Evolutionary conservation across 2,888 invertebrate species (phyloP).

Genomic region (Cryptocheilus praepositus): DNA sequence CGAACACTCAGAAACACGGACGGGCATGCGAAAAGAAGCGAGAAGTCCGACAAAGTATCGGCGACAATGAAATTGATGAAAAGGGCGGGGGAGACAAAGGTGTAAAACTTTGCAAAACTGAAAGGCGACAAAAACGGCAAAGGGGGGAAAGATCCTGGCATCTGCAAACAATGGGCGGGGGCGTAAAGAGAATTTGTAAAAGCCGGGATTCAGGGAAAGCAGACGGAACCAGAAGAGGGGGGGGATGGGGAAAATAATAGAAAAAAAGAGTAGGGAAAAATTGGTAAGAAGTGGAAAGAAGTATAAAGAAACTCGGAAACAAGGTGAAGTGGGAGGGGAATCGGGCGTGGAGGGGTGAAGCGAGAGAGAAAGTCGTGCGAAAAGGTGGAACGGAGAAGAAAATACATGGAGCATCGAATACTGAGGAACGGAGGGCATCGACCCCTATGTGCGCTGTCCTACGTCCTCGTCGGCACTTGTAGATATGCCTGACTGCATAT

Average conservation of each 20-base stretch:
- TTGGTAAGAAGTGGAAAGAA: slow-evolving; percentile 1
- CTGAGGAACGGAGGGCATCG: slow-evolving; percentile 56
- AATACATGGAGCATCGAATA: slow-evolving; percentile 18
- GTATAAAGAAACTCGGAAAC: not conserved
- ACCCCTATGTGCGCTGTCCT: slow-evolving; percentile 66
- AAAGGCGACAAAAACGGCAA: too few species aligned
- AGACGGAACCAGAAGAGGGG: slow-evolving; percentile 18
- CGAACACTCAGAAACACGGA: too few species aligned
- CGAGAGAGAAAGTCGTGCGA: not conserved
- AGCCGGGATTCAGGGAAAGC: not conserved
- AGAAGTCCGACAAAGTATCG: too few species aligned
- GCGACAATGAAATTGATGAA: too few species aligned
- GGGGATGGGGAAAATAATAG: too few species aligned
- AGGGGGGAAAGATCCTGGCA: not conserved
- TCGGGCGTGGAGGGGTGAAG: not conserved
- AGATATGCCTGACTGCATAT: slow-evolving; percentile 35
- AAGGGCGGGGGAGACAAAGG: too few species aligned
- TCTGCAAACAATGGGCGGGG: not conserved
- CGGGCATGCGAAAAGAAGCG: too few species aligned
- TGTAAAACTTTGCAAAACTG: too few species aligned
- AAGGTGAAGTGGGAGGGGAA: not conserved
- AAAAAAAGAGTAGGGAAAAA: slow-evolving; percentile 21
- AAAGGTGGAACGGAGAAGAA: not conserved
- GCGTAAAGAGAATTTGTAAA: not conserved
- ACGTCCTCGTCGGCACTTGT: slow-evolving; percentile 52